Conservation (phyloP, 2,888 invertebrate genomes). For the Cylloceria caligata region DNA sequence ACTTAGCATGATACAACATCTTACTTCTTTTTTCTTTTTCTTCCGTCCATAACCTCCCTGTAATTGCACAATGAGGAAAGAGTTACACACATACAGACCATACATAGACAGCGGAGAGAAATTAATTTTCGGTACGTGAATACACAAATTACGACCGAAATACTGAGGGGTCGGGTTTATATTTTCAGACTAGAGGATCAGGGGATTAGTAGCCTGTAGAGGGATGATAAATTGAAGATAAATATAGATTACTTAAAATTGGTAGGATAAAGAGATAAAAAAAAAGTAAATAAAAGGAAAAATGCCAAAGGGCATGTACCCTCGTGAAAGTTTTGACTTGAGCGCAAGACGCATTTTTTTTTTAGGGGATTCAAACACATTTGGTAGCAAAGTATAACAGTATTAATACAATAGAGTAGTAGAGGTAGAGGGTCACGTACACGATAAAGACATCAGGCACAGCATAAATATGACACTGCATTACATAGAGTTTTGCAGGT, state of each 20-base stretch:
- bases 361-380: not conserved
- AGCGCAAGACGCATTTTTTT: not conserved
- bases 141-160: constrained; percentile 67
- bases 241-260: constrained; percentile 11
- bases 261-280: not conserved
- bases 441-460: constrained; percentile 70
- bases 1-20: constrained; percentile 86
- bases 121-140: constrained; percentile 72
- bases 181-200: constrained; percentile 17
- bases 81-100: constrained; percentile 84
- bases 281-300: constrained; percentile 4
- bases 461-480: constrained; percentile 73
- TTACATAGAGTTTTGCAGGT: constrained; percentile 69
- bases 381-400: constrained; percentile 1
- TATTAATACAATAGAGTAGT: constrained; percentile 29
- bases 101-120: constrained; percentile 76
- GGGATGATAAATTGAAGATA: constrained; percentile 12
- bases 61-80: constrained; percentile 87
- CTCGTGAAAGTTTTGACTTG: not conserved
- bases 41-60: constrained; percentile 97
- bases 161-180: constrained; percentile 24
- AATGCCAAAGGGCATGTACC: not conserved
- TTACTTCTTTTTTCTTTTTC: constrained; percentile 99
- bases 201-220: constrained; percentile 4
- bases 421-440: constrained; percentile 57